Evolutionary conservation across 2,888 invertebrate species (phyloP), one percentile per base, ranked within the genome.

Genomic region (Drosophila macrospina): DNA sequence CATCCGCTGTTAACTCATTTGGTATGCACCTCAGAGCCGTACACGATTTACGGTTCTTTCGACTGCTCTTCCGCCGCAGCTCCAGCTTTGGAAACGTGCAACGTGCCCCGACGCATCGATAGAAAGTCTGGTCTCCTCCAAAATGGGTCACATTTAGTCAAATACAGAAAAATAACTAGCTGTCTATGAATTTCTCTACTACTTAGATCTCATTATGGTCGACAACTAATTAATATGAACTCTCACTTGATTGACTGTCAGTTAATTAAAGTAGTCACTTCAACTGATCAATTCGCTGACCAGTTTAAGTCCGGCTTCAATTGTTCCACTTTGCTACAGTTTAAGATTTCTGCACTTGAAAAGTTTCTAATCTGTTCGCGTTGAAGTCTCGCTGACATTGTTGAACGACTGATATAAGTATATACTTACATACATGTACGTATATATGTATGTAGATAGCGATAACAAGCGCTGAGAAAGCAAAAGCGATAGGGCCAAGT

Each of bases 281-380:
- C 45, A 24, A 37, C 20, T 41, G 30, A 55, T 24, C 64, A 28
- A 41, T 20, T 72, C 36, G 51, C 47, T 51, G 62, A 68, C 69
- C 73, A 73, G 67, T 74, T 71, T 61, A 67, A 85, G 77, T 85
- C 85, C 85, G 85, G 85, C 74, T 87, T 52, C 61, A 74, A 83
- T 85, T 79, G 87, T 75, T 80, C 80, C 87, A 85, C 80, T 87
- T 85, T 69, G 62, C 32, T 50, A 51, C 66, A 68, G 54, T 75
- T 77, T 70, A 16, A 60, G 45, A 54, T 61, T 55, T 60, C 69
- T 59, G 66, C 69, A 51, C 61, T 48, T 34, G 47, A 47, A 64
- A 59, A 81, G 47, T 81, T 72, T 79, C 71, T 63, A 68, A 66
- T 57, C 51, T 10, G 16, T 10, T 41, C 15, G n/a, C 16, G 16